Conservation (phyloP, 1,140 invertebrate species). For the Colletes gigas region DNA sequence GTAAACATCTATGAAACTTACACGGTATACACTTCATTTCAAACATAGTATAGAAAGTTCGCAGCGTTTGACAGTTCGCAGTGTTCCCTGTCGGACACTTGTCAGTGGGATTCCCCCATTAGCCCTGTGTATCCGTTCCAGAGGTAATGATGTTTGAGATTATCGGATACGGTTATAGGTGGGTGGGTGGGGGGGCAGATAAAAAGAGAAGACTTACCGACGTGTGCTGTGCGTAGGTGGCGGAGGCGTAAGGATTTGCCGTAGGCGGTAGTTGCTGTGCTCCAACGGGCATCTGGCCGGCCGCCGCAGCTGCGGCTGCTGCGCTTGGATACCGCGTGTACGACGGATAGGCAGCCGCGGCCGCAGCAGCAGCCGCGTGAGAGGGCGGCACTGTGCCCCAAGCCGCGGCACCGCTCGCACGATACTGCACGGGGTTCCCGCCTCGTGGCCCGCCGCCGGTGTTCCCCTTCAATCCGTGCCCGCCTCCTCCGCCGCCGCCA, state of each 20-base stretch:
- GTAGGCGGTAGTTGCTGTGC: constrained; percentile 77
- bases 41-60: too few species aligned
- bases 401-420: constrained; percentile 71
- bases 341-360: constrained; percentile 73
- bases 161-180: too few species aligned
- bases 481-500: constrained; percentile 62
- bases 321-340: constrained; percentile 78
- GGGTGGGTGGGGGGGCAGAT: neutral
- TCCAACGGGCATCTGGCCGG: constrained; percentile 74
- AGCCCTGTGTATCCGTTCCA: too few species aligned
- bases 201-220: constrained; percentile 68
- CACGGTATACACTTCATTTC: too few species aligned
- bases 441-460: constrained; percentile 75
- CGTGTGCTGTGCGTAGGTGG: constrained; percentile 78
- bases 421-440: constrained; percentile 77
- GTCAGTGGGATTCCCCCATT: too few species aligned
- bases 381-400: constrained; percentile 74
- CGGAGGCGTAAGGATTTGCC: constrained; percentile 78
- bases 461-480: constrained; percentile 72
- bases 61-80: too few species aligned
- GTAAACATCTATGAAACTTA: too few species aligned
- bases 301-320: constrained; percentile 70
- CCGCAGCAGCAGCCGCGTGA: constrained; percentile 73
- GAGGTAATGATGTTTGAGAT: too few species aligned
- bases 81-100: too few species aligned